phyloP scores from a whole-genome alignment of 1,140 invertebrate species.

The Zaprionus africanus region DNA sequence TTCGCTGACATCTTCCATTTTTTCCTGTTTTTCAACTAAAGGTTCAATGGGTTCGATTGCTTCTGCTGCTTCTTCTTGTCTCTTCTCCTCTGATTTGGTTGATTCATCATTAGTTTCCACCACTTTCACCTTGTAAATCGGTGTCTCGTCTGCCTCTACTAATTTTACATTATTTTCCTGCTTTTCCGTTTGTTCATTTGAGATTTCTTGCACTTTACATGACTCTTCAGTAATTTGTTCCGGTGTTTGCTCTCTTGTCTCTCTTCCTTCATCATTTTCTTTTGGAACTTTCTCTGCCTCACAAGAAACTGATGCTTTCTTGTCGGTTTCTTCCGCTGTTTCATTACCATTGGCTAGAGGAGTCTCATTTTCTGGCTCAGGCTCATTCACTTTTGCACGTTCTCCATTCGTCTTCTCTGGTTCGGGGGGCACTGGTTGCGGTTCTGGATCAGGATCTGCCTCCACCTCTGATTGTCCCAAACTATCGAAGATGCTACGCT shows the following conservation, averaged over 20 bases:
- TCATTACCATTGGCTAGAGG: conserved; percentile 25
- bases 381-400: conserved; percentile 5
- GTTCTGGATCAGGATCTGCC: neutral
- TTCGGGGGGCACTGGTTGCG: conserved; percentile 5
- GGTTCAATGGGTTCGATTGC: neutral
- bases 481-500: conserved; percentile 71
- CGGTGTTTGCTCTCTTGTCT: conserved; percentile 11
- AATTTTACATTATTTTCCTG: neutral
- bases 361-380: neutral
- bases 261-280: neutral
- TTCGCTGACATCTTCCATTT: neutral
- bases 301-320: conserved; percentile 1
- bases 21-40: conserved; percentile 4
- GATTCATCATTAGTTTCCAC: conserved; percentile 26
- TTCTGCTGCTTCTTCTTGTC: conserved; percentile 1
- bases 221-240: neutral
- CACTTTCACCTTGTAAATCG: conserved; percentile 29
- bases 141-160: neutral
- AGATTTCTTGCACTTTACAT: conserved; percentile 47
- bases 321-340: neutral
- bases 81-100: neutral
- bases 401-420: conserved; percentile 68
- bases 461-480: conserved; percentile 12
- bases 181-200: conserved; percentile 38
- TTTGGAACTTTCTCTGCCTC: conserved; percentile 5